These are phyloP conservation scores for Patiria pectinifera DNA, from an alignment of 53 echinoderm and acorn worm genomes.

Conservation along the genomic window DNA sequence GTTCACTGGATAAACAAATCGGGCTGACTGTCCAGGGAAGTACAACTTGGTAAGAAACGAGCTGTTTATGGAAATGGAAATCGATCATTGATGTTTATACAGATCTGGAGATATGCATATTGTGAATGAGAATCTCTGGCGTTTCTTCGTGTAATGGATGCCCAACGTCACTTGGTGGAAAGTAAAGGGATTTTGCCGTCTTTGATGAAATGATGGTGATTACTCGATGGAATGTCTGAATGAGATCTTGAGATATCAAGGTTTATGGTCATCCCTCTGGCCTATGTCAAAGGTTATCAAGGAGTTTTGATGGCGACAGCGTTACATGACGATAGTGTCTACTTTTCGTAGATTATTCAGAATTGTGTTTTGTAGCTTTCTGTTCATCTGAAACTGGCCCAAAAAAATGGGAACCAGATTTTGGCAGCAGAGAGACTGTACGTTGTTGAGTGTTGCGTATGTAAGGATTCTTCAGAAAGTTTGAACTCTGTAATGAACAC, in stretches of 20 bases:
- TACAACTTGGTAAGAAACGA: not conserved
- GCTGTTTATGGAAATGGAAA: not conserved
- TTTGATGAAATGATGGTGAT: not conserved
- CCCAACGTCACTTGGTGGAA: not conserved
- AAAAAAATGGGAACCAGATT: no score
- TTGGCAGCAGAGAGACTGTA: no score
- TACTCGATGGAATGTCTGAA: not conserved
- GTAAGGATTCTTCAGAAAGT: no score
- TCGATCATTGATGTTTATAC: not conserved
- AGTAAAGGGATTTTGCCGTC: not conserved
- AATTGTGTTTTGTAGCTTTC: not conserved
- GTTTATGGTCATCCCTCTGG: not conserved
- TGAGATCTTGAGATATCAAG: not conserved
- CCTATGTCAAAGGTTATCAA: not conserved
- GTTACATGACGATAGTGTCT: not conserved
- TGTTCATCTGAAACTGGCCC: not conserved
- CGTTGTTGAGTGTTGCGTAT: no score
- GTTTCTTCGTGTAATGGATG: not conserved
- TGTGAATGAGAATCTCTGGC: not conserved
- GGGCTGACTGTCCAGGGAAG: not conserved
- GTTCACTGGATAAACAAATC: not conserved
- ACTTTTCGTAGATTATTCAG: not conserved
- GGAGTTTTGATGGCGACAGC: not conserved
- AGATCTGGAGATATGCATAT: not conserved
- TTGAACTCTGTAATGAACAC: no score